phyloP scores from a whole-genome alignment of 1,140 invertebrate species.

The Megalopta genalis region DNA sequence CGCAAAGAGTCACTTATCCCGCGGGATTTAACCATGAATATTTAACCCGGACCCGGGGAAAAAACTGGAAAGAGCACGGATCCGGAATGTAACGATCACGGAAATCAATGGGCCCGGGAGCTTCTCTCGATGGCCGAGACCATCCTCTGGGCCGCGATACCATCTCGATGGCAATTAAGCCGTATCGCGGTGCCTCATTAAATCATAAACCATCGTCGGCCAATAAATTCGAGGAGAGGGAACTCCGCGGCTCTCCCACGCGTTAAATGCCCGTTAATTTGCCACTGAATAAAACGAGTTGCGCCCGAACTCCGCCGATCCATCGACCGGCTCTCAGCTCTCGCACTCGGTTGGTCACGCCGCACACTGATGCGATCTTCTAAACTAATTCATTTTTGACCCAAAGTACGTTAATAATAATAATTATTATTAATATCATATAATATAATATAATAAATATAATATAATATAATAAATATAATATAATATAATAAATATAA shows the following conservation, averaged over 20 bases:
- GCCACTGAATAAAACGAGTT: slow-evolving; percentile 36
- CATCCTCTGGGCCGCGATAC: background rate
- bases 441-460: no score
- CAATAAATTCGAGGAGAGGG: slow-evolving; percentile 18
- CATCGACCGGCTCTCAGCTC: no score
- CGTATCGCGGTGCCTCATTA: slow-evolving; percentile 36
- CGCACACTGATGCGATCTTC: no score
- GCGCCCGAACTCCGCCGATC: background rate
- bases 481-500: no score
- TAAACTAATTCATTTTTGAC: no score
- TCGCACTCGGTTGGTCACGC: no score
- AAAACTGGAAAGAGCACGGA: background rate
- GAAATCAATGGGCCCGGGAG: slow-evolving; percentile 12
- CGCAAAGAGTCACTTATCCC: slow-evolving; percentile 7
- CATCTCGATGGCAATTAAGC: slow-evolving; percentile 36
- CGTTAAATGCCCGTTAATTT: slow-evolving; percentile 50
- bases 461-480: no score
- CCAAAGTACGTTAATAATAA: no score
- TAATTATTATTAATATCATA: no score
- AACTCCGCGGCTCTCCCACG: slow-evolving; percentile 39
- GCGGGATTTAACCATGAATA: slow-evolving; percentile 13
- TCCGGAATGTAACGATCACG: background rate
- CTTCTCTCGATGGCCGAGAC: slow-evolving; percentile 7
- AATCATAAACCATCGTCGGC: slow-evolving; percentile 47
- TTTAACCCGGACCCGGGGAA: background rate